Evolutionary conservation across 2,888 invertebrate species (phyloP).

Genomic region (Clepsis dumicolana): DNA sequence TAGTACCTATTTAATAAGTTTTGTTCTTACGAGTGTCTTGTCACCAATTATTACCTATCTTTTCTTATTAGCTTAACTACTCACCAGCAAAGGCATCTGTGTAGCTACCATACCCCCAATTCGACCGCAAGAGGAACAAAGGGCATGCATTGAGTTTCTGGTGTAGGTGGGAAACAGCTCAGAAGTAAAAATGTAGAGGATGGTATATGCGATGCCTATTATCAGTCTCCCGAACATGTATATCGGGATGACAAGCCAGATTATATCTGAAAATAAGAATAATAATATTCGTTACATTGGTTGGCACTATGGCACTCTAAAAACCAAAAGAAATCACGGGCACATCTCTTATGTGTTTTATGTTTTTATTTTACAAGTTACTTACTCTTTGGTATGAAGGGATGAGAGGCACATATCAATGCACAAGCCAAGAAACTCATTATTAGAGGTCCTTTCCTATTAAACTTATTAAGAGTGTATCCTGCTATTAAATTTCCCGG

Average conservation of each 20-base stretch:
- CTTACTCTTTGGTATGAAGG: slow-evolving; percentile 86
- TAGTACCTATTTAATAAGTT: no score
- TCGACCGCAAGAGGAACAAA: neutral
- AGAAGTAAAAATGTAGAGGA: neutral
- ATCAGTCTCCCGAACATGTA: neutral
- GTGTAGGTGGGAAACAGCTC: neutral
- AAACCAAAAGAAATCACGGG: no score
- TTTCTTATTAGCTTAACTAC: neutral
- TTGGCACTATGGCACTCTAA: no score
- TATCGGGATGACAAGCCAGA: neutral
- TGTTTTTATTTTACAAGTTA: no score
- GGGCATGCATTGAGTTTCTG: neutral
- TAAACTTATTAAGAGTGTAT: slow-evolving; percentile 82
- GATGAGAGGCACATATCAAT: slow-evolving; percentile 85
- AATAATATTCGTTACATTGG: no score
- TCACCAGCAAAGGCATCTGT: slow-evolving; percentile 6
- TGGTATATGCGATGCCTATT: neutral
- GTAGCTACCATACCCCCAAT: slow-evolving; percentile 2
- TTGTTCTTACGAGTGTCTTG: no score
- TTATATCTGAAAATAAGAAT: neutral
- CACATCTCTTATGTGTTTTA: no score
- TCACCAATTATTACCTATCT: no score
- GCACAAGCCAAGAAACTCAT: slow-evolving; percentile 85
- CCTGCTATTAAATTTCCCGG: slow-evolving; percentile 86
- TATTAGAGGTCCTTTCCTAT: slow-evolving; percentile 84